Base-by-base conservation (phyloP, 1,140 invertebrate species). In the Caerostris darwini region DNA sequence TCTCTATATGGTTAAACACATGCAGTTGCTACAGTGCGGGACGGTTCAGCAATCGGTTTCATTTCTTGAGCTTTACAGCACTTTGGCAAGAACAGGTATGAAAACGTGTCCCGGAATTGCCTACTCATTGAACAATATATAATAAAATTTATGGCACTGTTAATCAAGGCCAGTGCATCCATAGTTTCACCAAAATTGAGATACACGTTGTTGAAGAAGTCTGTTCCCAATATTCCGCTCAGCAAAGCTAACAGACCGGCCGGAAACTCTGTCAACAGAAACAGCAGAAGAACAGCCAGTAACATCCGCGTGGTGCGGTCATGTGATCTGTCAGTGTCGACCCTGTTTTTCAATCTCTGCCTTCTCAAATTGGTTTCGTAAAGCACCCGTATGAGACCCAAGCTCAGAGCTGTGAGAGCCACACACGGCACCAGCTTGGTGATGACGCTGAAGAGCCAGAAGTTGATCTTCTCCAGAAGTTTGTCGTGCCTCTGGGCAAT, bases 51-150 rank as follows among this genome's bases (percentile, higher is more conserved):
- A 34, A 56, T 53, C 56, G 71, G 87, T 3, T n/a, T 61, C 3
- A 67, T 4, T 58, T 83, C 77, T 61, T 93, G 88, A 17, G 92
- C 71, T 50, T 82, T 92, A n/a, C 53, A 58, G 61, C 77, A 86
- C 56, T 93, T 90, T 0, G 95, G 95, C 3, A 92, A 92, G 94
- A 99, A 98, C 67, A 98, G 95, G 93, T 97, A 97, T 3, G 97
- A 97, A 95, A 99, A 99, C 1, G 98, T 99, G 81, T 97, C 97
- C n/a, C 99, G 97, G 96, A 99, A 99, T 96, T 99, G 98, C 81
- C 98, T 97, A 71, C 98, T 98, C 99, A 99, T 99, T 53, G 98
- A 97, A 95, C 99, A 99, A 96, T 99, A 99, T 12, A 99, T 97
- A 69, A 99, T 97, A 95, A 99, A 99, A 95, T 99, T 99, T 81